Evolutionary conservation across 2,888 invertebrate genomes (phyloP).

Genomic region (Adelphocoris suturalis): DNA sequence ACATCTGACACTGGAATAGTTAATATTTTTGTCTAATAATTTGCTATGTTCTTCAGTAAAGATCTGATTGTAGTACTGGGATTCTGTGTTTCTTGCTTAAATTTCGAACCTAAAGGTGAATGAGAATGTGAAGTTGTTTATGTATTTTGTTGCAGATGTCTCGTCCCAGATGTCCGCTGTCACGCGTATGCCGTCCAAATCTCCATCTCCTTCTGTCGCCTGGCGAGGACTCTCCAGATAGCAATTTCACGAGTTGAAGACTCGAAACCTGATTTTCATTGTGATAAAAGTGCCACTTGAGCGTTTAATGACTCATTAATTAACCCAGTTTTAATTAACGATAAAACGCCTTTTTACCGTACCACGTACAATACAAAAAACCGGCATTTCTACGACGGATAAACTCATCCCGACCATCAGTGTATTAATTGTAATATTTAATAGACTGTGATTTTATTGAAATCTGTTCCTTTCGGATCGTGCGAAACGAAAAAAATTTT

Average conservation of each 20-base stretch:
- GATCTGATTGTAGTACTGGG: too few relatives aligned
- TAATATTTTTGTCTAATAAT: too few relatives aligned
- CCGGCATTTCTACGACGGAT: neutral
- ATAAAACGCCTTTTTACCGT: slow-evolving; percentile 20
- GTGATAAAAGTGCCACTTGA: slow-evolving; percentile 69
- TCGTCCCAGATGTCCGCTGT: slow-evolving; percentile 59
- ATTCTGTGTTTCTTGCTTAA: too few relatives aligned
- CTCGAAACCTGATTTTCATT: slow-evolving; percentile 40
- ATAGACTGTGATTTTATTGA: slow-evolving; percentile 28
- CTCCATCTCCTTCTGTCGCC: slow-evolving; percentile 67
- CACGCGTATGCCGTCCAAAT: slow-evolving; percentile 60
- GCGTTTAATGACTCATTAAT: slow-evolving; percentile 43
- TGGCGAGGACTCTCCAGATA: slow-evolving; percentile 59
- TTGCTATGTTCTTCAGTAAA: too few relatives aligned
- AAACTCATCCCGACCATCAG: slow-evolving; percentile 25
- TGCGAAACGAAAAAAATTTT: neutral
- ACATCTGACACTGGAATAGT: too few relatives aligned
- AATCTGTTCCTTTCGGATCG: slow-evolving; percentile 36
- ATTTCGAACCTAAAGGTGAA: too few relatives aligned
- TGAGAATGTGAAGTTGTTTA: too few relatives aligned
- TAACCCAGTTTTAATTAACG: slow-evolving; percentile 10
- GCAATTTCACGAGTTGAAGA: slow-evolving; percentile 64
- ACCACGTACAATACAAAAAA: slow-evolving; percentile 23
- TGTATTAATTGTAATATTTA: slow-evolving; percentile 28
- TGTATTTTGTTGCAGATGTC: slow-evolving; percentile 52